Conservation (phyloP, 2,888 invertebrate genomes). For the Trimorus sp. region DNA sequence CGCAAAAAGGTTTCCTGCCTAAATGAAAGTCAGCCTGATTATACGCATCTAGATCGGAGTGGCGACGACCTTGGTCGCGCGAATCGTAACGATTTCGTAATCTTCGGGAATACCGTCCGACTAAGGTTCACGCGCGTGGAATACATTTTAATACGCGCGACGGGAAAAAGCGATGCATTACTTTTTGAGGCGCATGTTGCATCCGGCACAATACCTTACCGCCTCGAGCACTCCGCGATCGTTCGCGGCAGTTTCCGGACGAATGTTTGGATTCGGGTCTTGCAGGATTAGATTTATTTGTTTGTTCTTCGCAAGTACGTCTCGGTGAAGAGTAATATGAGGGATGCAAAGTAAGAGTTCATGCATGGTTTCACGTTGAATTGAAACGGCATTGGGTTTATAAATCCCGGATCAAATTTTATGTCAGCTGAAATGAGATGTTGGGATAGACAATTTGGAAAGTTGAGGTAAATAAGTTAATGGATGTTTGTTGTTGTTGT, state of each 20-base stretch:
- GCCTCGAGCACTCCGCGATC: slow-evolving; percentile 4
- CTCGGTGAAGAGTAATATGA: too few relatives aligned
- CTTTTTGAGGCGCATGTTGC: slow-evolving; percentile 34
- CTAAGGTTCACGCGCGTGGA: slow-evolving; percentile 46
- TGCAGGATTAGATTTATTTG: too few relatives aligned
- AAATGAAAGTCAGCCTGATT: slow-evolving; percentile 62
- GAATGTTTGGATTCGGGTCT: neutral
- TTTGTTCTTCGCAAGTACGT: too few relatives aligned
- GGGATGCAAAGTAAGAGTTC: too few relatives aligned
- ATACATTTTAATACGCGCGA: slow-evolving; percentile 44
- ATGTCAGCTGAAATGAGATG: too few relatives aligned
- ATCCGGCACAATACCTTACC: neutral
- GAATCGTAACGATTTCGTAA: slow-evolving; percentile 62
- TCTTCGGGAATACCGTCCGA: slow-evolving; percentile 54
- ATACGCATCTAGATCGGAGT: slow-evolving; percentile 48
- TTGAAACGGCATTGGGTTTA: too few relatives aligned
- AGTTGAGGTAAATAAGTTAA: too few relatives aligned
- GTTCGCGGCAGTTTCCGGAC: slow-evolving; percentile 13
- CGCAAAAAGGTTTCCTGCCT: slow-evolving; percentile 32
- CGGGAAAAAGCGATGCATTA: slow-evolving; percentile 38
- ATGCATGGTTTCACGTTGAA: too few relatives aligned
- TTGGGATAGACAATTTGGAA: too few relatives aligned
- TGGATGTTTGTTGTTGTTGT: too few relatives aligned
- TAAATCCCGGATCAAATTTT: too few relatives aligned
- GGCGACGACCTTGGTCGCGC: slow-evolving; percentile 45